phyloP scores from a whole-genome alignment of 30 jellyfish, hydroid and myxozoan genomes.

The Clytia hemisphaerica region DNA sequence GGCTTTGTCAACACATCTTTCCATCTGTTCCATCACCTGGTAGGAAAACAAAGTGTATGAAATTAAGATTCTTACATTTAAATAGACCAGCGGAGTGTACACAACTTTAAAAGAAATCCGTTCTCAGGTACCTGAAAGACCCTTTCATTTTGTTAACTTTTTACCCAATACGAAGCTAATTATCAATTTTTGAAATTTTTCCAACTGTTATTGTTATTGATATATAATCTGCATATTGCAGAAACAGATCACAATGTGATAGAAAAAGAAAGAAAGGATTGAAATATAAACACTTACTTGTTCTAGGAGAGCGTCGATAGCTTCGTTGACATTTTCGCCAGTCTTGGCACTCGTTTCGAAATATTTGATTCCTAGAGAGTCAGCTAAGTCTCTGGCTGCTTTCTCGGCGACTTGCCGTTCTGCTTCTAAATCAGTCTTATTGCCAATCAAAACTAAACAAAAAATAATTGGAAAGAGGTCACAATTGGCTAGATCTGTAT shows the following conservation, averaged over 20 bases:
- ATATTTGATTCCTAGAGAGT: constrained; percentile 67
- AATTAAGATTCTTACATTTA: neutral
- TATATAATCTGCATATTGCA: neutral
- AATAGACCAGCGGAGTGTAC: neutral
- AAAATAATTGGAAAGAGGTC: neutral
- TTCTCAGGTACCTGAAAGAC: neutral
- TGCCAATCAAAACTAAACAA: constrained; percentile 70
- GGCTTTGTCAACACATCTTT: constrained; percentile 66
- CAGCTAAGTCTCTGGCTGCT: constrained; percentile 83
- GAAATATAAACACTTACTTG: constrained; percentile 37
- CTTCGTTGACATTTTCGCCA: constrained; percentile 74
- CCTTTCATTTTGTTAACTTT: no score
- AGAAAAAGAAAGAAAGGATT: constrained; percentile 5
- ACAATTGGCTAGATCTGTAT: neutral
- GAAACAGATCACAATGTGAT: neutral
- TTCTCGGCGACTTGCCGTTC: constrained; percentile 66
- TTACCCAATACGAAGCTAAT: no score
- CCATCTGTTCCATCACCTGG: constrained; percentile 93
- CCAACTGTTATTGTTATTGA: neutral
- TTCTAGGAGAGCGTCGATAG: constrained; percentile 70
- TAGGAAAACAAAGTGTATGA: neutral
- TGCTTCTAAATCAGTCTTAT: constrained; percentile 73
- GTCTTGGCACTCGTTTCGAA: constrained; percentile 91
- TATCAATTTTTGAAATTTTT: no score
- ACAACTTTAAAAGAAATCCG: neutral